Conservation (phyloP, 2,888 invertebrate species). For the Cremastobaeus sp. region DNA sequence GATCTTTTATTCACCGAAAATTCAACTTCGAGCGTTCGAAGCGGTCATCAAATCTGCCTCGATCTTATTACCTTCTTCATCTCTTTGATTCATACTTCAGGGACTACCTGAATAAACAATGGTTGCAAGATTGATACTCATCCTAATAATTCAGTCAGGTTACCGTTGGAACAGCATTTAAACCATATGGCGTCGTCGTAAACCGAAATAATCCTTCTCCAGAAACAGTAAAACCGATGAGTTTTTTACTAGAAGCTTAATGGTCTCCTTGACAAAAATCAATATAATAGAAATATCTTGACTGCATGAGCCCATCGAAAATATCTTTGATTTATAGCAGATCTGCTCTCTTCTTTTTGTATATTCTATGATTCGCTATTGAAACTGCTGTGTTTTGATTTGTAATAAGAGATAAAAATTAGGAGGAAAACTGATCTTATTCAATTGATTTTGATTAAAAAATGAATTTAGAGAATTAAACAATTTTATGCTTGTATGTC, state of each 20-base stretch:
- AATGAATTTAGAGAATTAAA: too few relatives aligned
- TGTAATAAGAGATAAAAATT: too few relatives aligned
- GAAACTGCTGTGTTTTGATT: too few relatives aligned
- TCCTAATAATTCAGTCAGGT: conserved; percentile 28
- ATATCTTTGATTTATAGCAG: neutral
- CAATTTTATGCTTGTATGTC: too few relatives aligned
- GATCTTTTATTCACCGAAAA: too few relatives aligned
- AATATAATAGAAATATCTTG: conserved; percentile 34
- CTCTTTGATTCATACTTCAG: conserved; percentile 5
- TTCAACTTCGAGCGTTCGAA: too few relatives aligned
- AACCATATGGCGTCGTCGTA: conserved; percentile 46
- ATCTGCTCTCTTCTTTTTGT: too few relatives aligned
- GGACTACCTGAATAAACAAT: conserved; percentile 20
- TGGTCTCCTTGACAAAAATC: conserved; percentile 38
- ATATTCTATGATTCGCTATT: too few relatives aligned
- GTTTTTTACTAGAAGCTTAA: conserved; percentile 35
- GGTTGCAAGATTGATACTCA: conserved; percentile 14
- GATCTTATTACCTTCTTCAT: neutral
- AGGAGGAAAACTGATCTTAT: too few relatives aligned
- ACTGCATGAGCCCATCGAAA: conserved; percentile 7
- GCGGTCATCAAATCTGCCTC: conserved; percentile 1
- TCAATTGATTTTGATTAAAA: too few relatives aligned
- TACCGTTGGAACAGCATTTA: conserved; percentile 27
- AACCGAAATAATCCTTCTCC: conserved; percentile 49
- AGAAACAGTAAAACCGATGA: conserved; percentile 35